A percentile compares a stretch with the other conserved stretches of the same genome.
These are phyloP conservation scores for Etheostoma nigrum DNA, from an alignment of 2,797 vertebrate genomes.

Conservation along the genomic window DNA sequence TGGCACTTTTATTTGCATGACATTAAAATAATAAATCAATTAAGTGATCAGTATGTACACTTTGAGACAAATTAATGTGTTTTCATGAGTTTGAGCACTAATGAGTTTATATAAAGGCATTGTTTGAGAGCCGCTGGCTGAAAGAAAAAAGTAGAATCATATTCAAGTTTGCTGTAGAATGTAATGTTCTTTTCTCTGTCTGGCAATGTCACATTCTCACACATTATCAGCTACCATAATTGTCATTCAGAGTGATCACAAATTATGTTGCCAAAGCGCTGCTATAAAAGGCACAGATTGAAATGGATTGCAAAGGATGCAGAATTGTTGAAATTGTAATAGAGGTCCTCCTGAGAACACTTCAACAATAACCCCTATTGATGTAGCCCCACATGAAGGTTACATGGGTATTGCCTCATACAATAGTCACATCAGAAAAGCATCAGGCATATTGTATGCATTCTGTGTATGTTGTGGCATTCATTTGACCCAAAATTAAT, in stretches of 20 bases:
- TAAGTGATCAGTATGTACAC: background rate
- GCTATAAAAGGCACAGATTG: conserved; percentile 39
- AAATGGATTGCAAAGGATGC: conserved; percentile 49
- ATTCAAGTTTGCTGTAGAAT: conserved; percentile 7
- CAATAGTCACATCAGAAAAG: conserved; percentile 74
- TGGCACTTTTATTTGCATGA: background rate
- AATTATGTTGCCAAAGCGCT: conserved; percentile 23
- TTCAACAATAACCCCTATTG: conserved; percentile 59
- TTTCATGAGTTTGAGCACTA: conserved; percentile 8
- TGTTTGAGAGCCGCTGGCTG: conserved; percentile 2
- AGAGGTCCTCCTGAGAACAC: conserved; percentile 45
- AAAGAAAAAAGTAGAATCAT: conserved; percentile 22
- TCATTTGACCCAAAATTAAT: conserved; percentile 85
- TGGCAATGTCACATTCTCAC: conserved; percentile 16
- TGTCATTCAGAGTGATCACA: conserved; percentile 20
- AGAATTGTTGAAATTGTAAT: conserved; percentile 52
- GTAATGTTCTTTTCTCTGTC: conserved; percentile 20
- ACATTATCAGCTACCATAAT: background rate
- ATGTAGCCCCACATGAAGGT: conserved; percentile 73
- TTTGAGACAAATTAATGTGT: background rate
- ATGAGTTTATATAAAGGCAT: conserved; percentile 28
- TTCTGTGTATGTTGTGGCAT: conserved; percentile 72
- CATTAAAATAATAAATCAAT: background rate
- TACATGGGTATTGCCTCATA: conserved; percentile 59
- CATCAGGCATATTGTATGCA: conserved; percentile 73